These are phyloP conservation scores for Rhagoletis zephyria DNA, from an alignment of 1,140 invertebrate genomes.

Conservation along the genomic window DNA sequence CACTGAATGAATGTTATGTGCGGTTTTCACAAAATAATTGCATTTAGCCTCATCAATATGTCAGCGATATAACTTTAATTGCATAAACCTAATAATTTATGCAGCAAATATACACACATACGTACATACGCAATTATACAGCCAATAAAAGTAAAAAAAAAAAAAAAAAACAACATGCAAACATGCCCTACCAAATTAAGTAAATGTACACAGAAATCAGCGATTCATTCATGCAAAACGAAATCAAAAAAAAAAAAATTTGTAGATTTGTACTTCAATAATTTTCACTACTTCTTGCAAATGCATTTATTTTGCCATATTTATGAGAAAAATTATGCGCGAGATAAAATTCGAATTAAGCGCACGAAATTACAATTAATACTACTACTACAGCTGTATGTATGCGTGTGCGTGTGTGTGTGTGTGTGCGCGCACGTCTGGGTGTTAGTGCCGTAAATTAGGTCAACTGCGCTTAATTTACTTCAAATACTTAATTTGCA, in stretches of 20 bases:
- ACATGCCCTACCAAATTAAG: neutral
- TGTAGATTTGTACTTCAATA: neutral
- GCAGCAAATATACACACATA: constrained; percentile 1
- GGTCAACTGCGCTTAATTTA: constrained; percentile 53
- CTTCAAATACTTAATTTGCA: constrained; percentile 45
- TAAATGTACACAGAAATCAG: constrained; percentile 9
- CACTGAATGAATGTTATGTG: neutral
- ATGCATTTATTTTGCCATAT: constrained; percentile 10
- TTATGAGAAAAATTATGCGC: constrained; percentile 14
- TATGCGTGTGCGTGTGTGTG: neutral
- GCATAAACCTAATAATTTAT: constrained; percentile 50
- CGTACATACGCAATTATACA: neutral
- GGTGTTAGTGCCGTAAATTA: neutral
- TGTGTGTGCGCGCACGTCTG: neutral
- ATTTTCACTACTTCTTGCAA: constrained; percentile 15
- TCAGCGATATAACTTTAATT: constrained; percentile 20
- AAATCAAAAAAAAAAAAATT: neutral
- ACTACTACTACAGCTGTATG: neutral
- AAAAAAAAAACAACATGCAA: neutral
- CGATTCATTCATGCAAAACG: constrained; percentile 47
- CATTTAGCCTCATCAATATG: constrained; percentile 30
- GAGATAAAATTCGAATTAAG: constrained; percentile 44
- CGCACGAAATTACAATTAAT: neutral
- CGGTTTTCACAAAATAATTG: constrained; percentile 47
- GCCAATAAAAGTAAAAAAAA: neutral